Evolutionary conservation across 2,113 vertebrate species (phyloP).

Genomic region (Varanus salvator): DNA sequence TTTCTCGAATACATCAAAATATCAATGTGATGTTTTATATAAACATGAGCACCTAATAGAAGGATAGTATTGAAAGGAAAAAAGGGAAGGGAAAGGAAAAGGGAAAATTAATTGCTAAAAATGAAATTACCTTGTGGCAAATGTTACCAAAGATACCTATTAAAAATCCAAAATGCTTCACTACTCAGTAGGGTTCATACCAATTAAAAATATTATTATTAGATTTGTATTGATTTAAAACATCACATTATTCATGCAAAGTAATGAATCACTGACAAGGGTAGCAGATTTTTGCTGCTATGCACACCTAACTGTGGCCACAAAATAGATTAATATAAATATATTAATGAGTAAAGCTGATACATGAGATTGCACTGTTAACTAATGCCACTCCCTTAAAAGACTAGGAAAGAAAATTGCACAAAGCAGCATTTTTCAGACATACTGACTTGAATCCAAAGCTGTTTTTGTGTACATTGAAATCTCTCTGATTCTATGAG

Average conservation of each 20-base stretch:
- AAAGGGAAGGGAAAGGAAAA: slow-evolving; percentile 17
- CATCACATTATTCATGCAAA: slow-evolving; percentile 43
- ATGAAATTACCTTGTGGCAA: slow-evolving; percentile 3
- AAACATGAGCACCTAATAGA: background rate
- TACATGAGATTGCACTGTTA: background rate
- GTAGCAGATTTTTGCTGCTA: slow-evolving; percentile 38
- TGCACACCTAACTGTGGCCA: slow-evolving; percentile 44
- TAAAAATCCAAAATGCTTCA: slow-evolving; percentile 32
- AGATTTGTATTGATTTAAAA: slow-evolving; percentile 53
- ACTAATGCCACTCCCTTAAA: background rate
- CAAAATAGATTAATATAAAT: slow-evolving; percentile 35
- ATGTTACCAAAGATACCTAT: background rate
- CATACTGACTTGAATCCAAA: background rate
- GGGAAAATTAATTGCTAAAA: background rate
- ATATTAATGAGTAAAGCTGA: slow-evolving; percentile 55
- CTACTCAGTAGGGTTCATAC: slow-evolving; percentile 5
- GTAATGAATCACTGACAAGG: slow-evolving; percentile 55
- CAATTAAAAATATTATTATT: slow-evolving; percentile 50
- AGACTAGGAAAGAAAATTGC: slow-evolving; percentile 26
- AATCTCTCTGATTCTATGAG: background rate
- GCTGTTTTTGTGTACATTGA: background rate
- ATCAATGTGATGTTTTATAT: slow-evolving; percentile 1
- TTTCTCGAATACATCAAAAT: background rate
- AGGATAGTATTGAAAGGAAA: background rate
- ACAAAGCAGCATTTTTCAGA: background rate